Evolutionary conservation across 2,888 invertebrate species (phyloP).

Genomic region (Drosophila birchii): DNA sequence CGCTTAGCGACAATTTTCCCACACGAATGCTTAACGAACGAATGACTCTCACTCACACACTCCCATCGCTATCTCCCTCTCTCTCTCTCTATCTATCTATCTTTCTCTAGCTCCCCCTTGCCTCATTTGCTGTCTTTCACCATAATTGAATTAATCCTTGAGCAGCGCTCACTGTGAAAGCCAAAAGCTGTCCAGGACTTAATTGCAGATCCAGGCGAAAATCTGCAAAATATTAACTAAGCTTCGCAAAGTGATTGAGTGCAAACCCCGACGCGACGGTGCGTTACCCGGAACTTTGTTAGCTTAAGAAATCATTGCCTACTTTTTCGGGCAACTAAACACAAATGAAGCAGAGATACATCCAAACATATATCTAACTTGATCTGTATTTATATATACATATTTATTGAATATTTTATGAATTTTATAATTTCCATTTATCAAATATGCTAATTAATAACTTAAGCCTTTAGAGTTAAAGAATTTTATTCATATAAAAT

Average conservation of each 20-base stretch:
- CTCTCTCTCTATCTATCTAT: background rate
- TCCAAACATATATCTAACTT: background rate
- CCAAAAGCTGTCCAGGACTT: slow-evolving; percentile 2
- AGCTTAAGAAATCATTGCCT: background rate
- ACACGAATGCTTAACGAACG: slow-evolving; percentile 36
- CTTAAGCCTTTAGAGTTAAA: background rate
- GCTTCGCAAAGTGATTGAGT: background rate
- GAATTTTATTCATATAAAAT: background rate
- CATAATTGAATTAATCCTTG: slow-evolving; percentile 23
- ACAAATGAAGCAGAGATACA: background rate
- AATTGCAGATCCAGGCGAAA: slow-evolving; percentile 16
- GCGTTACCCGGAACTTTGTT: background rate
- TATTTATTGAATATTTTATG: background rate
- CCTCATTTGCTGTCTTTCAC: background rate
- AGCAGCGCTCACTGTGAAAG: slow-evolving; percentile 2
- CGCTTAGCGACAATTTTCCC: slow-evolving; percentile 47
- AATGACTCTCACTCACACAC: slow-evolving; percentile 7
- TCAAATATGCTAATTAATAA: background rate
- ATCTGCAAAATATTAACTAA: slow-evolving; percentile 26
- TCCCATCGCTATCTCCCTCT: background rate
- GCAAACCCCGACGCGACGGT: background rate
- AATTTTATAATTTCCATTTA: background rate
- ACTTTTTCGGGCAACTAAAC: background rate
- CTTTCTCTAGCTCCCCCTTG: too few relatives aligned
- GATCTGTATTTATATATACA: background rate